Evolutionary conservation across 2,888 invertebrate species (phyloP), one percentile per base, ranked within the genome.

Genomic region (Drosophila longiperda): DNA sequence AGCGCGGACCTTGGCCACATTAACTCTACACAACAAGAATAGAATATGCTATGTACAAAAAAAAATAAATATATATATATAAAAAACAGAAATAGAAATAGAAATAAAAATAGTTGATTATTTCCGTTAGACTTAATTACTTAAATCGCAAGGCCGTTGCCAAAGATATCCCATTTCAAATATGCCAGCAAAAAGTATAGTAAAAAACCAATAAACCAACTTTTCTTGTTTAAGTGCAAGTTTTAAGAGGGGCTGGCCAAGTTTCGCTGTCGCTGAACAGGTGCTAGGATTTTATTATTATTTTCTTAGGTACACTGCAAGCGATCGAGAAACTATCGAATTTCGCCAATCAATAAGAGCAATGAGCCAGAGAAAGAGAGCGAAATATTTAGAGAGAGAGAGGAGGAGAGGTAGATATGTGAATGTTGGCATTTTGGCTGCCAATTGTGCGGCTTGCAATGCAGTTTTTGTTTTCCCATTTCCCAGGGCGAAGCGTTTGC

Each of bases 391-490:
- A 72, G 73, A 75, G 73, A 6, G 34, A 20, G 20, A 87, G 84
- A 78, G 75, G 63, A 75, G 57, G 36, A 57, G 40, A 83, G 73
- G 82, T 68, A 77, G 78, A 83, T 82, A 7, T 23, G 57, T 87
- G 88, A 89, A 85, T 86, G 89, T 75, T 85, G 90, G 85, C 90
- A 85, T 87, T 85, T 85, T 85, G 78, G 87, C 84, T 88, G 85
- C 88, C 88, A 89, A 87, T 85, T 87, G 88, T 84, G 59, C 75
- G 67, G 64, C 64, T 48, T 60, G 52, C 45, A 57, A 57, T 66
- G 74, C 67, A 73, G 42, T 67, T 63, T 70, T 78, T 45, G 23
- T 45, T 45, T 45, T 45, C 45, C 34, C 34, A 42, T 67, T 76
- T 70, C 89, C 81, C 89, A 86, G 86, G 78, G 49, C 54, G 66